phyloP scores from a whole-genome alignment of 2,797 vertebrate species.

The Macropus fuliginosus region DNA sequence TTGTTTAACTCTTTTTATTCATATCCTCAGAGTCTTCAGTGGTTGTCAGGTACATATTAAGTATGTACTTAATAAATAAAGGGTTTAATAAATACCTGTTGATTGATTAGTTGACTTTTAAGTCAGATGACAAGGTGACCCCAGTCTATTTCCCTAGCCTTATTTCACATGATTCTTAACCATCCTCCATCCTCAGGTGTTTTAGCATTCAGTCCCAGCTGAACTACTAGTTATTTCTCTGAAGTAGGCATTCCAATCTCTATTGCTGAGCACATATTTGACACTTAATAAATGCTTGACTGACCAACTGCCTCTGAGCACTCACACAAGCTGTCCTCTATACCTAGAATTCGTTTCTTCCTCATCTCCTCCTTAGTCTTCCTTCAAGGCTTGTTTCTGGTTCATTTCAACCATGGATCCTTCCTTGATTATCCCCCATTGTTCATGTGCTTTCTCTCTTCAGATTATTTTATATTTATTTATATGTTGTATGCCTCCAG shows the following conservation, averaged over 20 bases:
- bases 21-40: background rate
- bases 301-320: background rate
- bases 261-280: background rate
- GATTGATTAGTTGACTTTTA: background rate
- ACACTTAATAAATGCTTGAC: background rate
- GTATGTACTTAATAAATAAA: background rate
- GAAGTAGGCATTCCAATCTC: background rate
- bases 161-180: background rate
- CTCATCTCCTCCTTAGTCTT: background rate
- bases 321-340: background rate
- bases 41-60: background rate
- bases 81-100: background rate
- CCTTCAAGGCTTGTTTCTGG: background rate
- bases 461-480: background rate
- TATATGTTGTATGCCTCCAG: background rate
- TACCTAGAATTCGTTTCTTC: background rate
- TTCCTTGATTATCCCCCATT: background rate
- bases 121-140: background rate
- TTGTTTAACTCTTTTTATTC: background rate
- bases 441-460: background rate
- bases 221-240: background rate
- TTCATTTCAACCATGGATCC: background rate
- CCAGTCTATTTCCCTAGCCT: background rate
- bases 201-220: background rate
- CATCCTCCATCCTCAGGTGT: background rate